Evolutionary conservation across 1,140 invertebrate genomes (phyloP).

Genomic region (Drosophila ercepeae): DNA sequence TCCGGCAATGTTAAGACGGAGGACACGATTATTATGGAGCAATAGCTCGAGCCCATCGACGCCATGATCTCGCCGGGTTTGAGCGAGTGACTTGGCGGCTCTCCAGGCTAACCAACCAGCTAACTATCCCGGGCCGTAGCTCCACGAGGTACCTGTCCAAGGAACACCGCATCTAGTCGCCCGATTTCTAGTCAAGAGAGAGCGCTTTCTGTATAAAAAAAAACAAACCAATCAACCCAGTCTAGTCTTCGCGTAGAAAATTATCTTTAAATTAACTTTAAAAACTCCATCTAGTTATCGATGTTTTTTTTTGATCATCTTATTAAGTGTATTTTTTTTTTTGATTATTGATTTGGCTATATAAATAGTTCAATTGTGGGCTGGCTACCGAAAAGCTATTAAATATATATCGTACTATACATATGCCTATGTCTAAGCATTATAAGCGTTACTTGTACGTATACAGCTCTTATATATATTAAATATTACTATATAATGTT

Average conservation of each 20-base stretch:
- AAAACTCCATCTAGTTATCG: constrained; percentile 10
- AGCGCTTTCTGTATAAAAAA: constrained; percentile 34
- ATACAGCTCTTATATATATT: constrained; percentile 9
- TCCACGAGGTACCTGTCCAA: no score
- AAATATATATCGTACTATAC: constrained; percentile 48
- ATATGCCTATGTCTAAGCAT: constrained; percentile 45
- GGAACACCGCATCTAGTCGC: constrained; percentile 11
- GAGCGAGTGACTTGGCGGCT: constrained; percentile 35
- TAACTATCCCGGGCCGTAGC: no score
- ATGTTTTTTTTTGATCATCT: constrained; percentile 2
- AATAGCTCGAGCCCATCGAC: constrained; percentile 63
- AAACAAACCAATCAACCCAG: constrained; percentile 37
- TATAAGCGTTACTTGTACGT: constrained; percentile 29
- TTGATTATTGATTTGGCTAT: constrained; percentile 7
- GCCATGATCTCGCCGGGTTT: constrained; percentile 41
- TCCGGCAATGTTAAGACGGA: constrained; percentile 84
- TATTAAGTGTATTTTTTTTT: constrained; percentile 3
- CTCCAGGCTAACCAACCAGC: constrained; percentile 1
- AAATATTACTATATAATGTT: constrained; percentile 9
- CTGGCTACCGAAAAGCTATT: constrained; percentile 43
- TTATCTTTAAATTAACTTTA: constrained; percentile 23
- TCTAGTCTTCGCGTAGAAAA: constrained; percentile 44
- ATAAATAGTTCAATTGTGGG: constrained; percentile 43
- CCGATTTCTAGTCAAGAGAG: constrained; percentile 32
- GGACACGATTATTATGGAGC: constrained; percentile 83